A percentile compares a stretch with the other conserved stretches of the same genome.
Conservation (phyloP, 2,888 invertebrate genomes). For the Drosophila greeni region DNA sequence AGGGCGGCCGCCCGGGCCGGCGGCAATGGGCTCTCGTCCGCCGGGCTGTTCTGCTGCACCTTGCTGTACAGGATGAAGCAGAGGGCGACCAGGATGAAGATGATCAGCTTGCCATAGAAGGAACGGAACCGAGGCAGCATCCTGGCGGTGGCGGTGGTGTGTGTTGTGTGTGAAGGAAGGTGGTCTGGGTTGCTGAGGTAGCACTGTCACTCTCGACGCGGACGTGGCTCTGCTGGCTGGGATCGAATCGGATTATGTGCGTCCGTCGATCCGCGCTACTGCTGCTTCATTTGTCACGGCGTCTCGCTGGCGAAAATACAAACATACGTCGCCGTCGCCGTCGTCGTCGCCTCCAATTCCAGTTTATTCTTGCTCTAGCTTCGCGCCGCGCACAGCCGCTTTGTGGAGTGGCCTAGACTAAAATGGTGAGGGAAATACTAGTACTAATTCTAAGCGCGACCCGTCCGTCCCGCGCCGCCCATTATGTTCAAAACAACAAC, state of each 20-base stretch:
- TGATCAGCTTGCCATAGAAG: constrained; percentile 77
- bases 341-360: constrained; percentile 19
- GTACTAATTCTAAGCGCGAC: constrained; percentile 59
- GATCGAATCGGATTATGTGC: constrained; percentile 15
- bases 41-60: constrained; percentile 60
- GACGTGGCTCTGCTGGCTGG: constrained; percentile 28
- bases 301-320: constrained; percentile 23
- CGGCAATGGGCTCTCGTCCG: constrained; percentile 40
- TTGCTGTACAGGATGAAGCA: constrained; percentile 77
- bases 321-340: constrained; percentile 17
- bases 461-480: constrained; percentile 34
- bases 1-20: constrained; percentile 29
- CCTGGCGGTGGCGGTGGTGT: constrained; percentile 41
- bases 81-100: constrained; percentile 73
- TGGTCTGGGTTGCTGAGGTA: constrained; percentile 27
- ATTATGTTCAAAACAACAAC: constrained; percentile 21
- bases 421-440: constrained; percentile 40
- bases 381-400: constrained; percentile 25
- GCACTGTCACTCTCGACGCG: constrained; percentile 21
- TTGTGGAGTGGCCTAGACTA: constrained; percentile 68
- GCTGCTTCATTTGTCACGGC: constrained; percentile 36
- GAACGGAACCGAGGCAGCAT: constrained; percentile 78
- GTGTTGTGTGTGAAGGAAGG: not conserved
- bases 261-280: constrained; percentile 15
- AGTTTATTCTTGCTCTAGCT: constrained; percentile 29